phyloP scores from a whole-genome alignment of 2,888 invertebrate species.

The Masnerella sp. region DNA sequence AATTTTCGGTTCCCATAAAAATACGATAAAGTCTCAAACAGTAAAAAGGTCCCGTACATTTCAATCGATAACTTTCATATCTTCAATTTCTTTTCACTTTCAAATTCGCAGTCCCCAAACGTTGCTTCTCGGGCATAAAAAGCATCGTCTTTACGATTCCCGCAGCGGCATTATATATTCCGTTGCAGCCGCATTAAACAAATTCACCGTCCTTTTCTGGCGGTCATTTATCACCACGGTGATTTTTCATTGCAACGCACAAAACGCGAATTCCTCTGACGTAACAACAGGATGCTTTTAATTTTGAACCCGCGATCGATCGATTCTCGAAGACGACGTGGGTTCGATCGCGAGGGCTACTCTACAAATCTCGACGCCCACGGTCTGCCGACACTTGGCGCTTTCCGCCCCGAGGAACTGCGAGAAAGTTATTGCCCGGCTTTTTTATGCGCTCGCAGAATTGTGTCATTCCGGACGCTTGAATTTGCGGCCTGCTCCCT shows the following conservation, averaged over 20 bases:
- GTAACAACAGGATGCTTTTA: constrained; percentile 26
- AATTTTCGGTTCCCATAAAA: too few relatives aligned
- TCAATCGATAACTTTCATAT: too few relatives aligned
- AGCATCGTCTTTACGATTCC: background rate
- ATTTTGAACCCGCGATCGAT: constrained; percentile 26
- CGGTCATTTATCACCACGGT: constrained; percentile 17
- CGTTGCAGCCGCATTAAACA: constrained; percentile 3
- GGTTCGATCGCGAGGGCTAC: constrained; percentile 40
- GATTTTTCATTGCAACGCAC: constrained; percentile 26
- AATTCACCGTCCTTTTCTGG: background rate
- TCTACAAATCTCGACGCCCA: constrained; percentile 48
- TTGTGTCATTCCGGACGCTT: constrained; percentile 34
- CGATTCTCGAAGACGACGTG: constrained; percentile 38
- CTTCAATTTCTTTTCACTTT: too few relatives aligned
- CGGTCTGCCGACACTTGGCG: constrained; percentile 26
- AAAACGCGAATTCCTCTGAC: constrained; percentile 25
- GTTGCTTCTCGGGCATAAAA: constrained; percentile 4
- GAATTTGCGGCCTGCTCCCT: constrained; percentile 4
- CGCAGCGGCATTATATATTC: background rate
- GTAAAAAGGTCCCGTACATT: too few relatives aligned
- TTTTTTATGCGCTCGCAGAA: constrained; percentile 21
- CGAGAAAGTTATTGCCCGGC: constrained; percentile 44
- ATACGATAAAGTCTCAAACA: too few relatives aligned
- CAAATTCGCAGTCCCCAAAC: background rate
- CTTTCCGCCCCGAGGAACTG: constrained; percentile 45